These are phyloP conservation scores for Lordiphosa clarofinis DNA, from an alignment of 1,140 invertebrate genomes.

Conservation along the genomic window DNA sequence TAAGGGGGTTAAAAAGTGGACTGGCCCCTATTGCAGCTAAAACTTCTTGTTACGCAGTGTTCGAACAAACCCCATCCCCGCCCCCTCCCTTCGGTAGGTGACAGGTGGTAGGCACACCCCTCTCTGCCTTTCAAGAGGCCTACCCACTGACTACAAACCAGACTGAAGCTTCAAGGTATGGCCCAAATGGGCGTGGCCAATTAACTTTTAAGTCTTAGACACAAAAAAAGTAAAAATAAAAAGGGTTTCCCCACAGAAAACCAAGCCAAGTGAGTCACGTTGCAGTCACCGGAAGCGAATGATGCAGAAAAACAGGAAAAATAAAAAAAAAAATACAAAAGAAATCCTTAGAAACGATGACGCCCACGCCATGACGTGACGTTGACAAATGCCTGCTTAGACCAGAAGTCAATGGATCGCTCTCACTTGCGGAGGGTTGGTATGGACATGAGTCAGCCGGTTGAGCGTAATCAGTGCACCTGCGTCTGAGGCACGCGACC, in stretches of 20 bases:
- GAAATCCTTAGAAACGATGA: slow-evolving; percentile 43
- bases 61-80: no score
- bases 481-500: slow-evolving; percentile 60
- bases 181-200: slow-evolving; percentile 50
- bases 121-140: no score
- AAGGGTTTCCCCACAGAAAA: slow-evolving; percentile 33
- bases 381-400: slow-evolving; percentile 63
- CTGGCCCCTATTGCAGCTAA: no score
- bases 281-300: slow-evolving; percentile 67
- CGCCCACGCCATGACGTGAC: slow-evolving; percentile 48
- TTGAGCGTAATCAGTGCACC: slow-evolving; percentile 66
- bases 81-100: no score
- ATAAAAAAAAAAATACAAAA: slow-evolving; percentile 45
- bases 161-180: background rate
- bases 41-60: no score
- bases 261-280: slow-evolving; percentile 59
- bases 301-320: slow-evolving; percentile 60
- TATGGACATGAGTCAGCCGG: slow-evolving; percentile 56
- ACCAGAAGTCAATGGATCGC: slow-evolving; percentile 17
- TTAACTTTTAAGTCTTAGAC: slow-evolving; percentile 48
- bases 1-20: no score
- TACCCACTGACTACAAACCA: background rate
- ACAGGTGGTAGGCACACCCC: background rate
- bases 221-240: background rate
- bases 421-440: background rate